A percentile compares a stretch with the other conserved stretches of the same genome.
These are phyloP conservation scores for Phyllotis vaccarum DNA, from an alignment of 2,797 vertebrate species.

Conservation along the genomic window DNA sequence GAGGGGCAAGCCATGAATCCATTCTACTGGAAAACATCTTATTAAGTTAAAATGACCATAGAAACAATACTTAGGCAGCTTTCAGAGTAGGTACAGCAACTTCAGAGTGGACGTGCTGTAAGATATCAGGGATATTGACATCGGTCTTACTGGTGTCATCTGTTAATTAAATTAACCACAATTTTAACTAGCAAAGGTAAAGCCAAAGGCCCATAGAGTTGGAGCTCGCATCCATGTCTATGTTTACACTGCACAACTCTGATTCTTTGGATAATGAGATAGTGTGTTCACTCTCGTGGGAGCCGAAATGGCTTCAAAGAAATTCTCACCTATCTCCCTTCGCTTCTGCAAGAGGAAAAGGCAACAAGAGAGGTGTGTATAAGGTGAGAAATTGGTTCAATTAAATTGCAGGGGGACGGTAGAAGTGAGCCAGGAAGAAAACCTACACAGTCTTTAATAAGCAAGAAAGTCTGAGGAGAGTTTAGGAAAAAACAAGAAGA, in stretches of 20 bases:
- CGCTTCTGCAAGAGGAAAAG: neutral
- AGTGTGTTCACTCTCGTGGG: neutral
- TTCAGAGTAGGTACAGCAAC: neutral
- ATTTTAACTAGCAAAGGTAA: constrained; percentile 49
- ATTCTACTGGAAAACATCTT: neutral
- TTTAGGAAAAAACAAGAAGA: neutral
- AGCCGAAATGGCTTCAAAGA: constrained; percentile 69
- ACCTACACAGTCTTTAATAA: neutral
- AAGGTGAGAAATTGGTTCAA: constrained; percentile 45
- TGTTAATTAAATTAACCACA: constrained; percentile 48
- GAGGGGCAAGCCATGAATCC: neutral
- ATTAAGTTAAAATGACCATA: neutral
- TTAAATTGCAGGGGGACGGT: constrained; percentile 23
- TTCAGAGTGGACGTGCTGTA: neutral
- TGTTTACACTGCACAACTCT: neutral
- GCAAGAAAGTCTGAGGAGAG: constrained; percentile 42
- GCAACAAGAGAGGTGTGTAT: neutral
- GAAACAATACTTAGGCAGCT: neutral
- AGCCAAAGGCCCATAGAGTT: neutral
- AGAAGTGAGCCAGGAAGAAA: neutral
- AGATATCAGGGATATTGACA: neutral
- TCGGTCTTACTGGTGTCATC: neutral
- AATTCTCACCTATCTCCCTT: constrained; percentile 43
- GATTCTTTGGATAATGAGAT: neutral
- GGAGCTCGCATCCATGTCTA: neutral